Conservation (phyloP, 2,888 invertebrate genomes). For the Aspidapion aeneum region DNA sequence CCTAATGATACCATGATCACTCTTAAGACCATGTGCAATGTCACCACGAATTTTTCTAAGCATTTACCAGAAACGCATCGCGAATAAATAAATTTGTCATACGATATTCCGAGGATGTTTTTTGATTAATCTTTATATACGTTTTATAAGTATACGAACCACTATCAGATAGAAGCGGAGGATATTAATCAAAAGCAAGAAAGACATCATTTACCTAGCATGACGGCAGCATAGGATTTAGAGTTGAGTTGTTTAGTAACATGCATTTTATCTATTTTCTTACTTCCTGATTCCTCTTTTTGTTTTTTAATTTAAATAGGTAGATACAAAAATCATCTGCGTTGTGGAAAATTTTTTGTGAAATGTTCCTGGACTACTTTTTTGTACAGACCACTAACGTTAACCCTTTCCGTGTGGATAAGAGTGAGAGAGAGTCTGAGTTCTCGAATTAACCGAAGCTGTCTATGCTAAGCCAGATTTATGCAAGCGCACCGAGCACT, state of each 20-base stretch:
- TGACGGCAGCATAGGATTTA: not conserved
- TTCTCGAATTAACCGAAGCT: no score
- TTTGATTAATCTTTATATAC: conserved; percentile 32
- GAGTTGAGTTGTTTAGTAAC: not conserved
- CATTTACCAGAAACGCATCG: conserved; percentile 15
- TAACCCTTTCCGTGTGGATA: no score
- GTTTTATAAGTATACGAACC: conserved; percentile 29
- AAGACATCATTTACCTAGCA: not conserved
- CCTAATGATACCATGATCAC: no score
- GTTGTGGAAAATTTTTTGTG: no score
- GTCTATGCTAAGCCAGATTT: no score
- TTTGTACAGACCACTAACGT: no score
- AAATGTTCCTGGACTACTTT: no score
- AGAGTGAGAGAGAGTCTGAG: no score
- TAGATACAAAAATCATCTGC: no score
- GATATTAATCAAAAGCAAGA: not conserved
- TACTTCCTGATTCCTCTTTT: no score
- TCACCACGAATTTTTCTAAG: conserved; percentile 22
- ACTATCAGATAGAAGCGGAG: not conserved
- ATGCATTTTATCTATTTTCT: not conserved
- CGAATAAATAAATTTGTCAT: conserved; percentile 31
- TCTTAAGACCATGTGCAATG: conserved; percentile 9
- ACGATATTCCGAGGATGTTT: conserved; percentile 29
- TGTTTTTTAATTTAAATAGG: no score
- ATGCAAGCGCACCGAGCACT: no score